Conservation (phyloP, 2,113 vertebrate genomes). For the Campylomormyrus tamandua region DNA sequence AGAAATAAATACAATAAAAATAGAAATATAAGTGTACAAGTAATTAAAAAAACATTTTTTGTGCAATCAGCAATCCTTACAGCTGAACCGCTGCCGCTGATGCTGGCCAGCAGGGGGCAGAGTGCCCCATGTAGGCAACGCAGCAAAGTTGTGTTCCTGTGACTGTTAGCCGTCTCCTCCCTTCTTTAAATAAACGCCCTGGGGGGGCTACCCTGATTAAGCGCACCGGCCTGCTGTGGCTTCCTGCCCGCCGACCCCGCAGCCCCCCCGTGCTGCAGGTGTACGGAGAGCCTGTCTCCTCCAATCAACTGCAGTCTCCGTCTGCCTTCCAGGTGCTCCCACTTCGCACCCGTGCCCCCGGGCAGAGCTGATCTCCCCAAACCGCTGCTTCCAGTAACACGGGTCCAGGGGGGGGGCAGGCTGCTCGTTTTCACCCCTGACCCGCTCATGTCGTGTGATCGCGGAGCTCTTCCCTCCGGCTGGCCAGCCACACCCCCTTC, state of each 20-base stretch:
- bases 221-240: not conserved
- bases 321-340: constrained; percentile 3
- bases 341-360: not conserved
- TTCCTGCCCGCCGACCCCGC: not conserved
- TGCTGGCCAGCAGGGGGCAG: not conserved
- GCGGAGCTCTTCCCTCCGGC: not conserved
- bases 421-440: not conserved
- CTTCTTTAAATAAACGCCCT: not conserved
- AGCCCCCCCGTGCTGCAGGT: constrained; percentile 4
- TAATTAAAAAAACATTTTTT: not conserved
- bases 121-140: not conserved
- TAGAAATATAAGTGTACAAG: not conserved
- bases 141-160: not conserved
- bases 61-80: not conserved
- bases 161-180: not conserved
- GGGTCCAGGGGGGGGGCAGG: not conserved
- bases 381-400: not conserved
- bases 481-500: not conserved
- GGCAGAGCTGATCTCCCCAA: constrained; percentile 1
- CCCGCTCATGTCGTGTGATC: not conserved
- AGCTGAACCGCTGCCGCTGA: not conserved
- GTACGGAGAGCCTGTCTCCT: not conserved
- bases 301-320: not conserved
- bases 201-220: not conserved
- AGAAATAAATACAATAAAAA: not conserved